Evolutionary conservation across 2,797 vertebrate genomes (phyloP).

Genomic region (Hippoglossus hippoglossus): DNA sequence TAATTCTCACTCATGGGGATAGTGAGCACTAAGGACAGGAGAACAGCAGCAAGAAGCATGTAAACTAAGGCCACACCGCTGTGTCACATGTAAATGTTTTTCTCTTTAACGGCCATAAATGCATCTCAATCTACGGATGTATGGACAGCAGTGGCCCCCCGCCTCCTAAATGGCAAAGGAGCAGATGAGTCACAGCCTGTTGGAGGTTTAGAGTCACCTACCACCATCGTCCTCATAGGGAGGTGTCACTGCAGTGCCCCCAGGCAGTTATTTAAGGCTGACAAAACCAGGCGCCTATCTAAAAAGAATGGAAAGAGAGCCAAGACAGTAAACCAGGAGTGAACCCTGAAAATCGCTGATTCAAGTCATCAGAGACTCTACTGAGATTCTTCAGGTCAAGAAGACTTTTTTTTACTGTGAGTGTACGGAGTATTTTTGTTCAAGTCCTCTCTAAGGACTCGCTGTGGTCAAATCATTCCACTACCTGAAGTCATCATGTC

Average conservation of each 20-base stretch:
- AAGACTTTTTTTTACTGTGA: not conserved
- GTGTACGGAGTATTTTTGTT: not conserved
- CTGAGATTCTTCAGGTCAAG: not conserved
- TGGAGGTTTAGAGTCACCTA: slow-evolving; percentile 4
- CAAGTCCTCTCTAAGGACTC: too few species aligned
- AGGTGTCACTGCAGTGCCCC: not conserved
- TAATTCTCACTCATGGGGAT: slow-evolving; percentile 77
- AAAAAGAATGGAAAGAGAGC: not conserved
- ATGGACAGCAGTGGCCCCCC: not conserved
- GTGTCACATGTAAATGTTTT: slow-evolving; percentile 4
- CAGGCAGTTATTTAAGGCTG: not conserved
- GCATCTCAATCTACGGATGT: slow-evolving; percentile 3
- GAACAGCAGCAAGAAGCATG: slow-evolving; percentile 22
- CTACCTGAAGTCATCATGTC: not conserved
- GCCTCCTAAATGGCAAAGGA: not conserved
- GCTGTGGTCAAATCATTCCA: not conserved
- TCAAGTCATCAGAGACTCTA: not conserved
- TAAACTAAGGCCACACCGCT: slow-evolving; percentile 33
- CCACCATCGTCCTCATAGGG: not conserved
- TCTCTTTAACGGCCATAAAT: not conserved
- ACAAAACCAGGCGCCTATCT: not conserved
- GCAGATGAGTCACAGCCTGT: slow-evolving; percentile 12
- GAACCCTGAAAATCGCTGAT: not conserved
- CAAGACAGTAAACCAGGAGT: not conserved
- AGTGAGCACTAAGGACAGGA: slow-evolving; percentile 58